Percentiles rank a stretch among this genome's conserved stretches.
Conservation (phyloP, 2,888 invertebrate genomes). For the Agriopis aurantiaria region DNA sequence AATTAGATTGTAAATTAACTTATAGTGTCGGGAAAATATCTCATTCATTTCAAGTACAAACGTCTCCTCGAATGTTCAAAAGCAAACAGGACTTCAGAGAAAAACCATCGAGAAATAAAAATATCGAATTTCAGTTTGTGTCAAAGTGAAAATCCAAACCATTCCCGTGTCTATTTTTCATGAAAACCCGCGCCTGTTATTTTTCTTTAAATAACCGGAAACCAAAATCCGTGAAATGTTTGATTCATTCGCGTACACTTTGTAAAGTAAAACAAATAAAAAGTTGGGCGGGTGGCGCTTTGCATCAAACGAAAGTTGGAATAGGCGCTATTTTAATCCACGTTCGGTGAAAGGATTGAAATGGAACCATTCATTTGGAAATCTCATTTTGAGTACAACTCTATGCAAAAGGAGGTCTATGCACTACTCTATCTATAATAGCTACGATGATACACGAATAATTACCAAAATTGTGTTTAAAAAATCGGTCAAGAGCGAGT, state of each 20-base stretch:
- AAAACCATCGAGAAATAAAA: conserved; percentile 6
- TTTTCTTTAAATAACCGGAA: conserved; percentile 24
- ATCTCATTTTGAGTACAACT: conserved; percentile 30
- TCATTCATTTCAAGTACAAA: not conserved
- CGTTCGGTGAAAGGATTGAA: conserved; percentile 42
- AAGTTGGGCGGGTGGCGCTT: conserved; percentile 8
- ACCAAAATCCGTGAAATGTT: conserved; percentile 26
- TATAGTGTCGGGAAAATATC: not conserved
- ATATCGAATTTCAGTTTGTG: conserved; percentile 10
- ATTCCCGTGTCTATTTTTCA: conserved; percentile 12
- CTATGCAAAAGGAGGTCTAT: not conserved
- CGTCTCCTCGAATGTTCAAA: not conserved
- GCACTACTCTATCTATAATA: not conserved
- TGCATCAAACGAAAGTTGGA: conserved; percentile 38
- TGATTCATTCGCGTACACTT: conserved; percentile 21
- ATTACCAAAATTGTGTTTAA: not conserved
- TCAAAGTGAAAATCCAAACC: conserved; percentile 17
- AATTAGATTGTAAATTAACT: not conserved
- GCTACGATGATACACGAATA: not conserved
- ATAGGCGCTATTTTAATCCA: conserved; percentile 44
- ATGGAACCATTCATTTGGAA: conserved; percentile 41
- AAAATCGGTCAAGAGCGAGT: too few relatives aligned
- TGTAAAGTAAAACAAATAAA: conserved; percentile 31
- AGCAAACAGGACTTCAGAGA: not conserved
- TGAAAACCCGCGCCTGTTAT: conserved; percentile 9